Evolutionary conservation across 2,797 vertebrate genomes (phyloP).

Genomic region (Moxostoma hubbsi): DNA sequence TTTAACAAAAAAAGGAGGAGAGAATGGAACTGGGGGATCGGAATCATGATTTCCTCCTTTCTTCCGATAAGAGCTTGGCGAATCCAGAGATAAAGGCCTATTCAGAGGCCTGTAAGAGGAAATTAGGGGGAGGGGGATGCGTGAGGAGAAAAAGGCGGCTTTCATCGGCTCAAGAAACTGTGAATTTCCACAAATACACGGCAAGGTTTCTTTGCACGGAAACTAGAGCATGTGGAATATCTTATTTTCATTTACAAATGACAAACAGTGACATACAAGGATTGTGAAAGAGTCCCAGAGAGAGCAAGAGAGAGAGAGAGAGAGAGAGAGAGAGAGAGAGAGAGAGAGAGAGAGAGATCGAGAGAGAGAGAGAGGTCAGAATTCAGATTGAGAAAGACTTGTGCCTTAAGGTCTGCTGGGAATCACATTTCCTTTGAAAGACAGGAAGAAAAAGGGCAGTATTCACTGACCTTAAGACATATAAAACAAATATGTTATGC

Average conservation of each 20-base stretch:
- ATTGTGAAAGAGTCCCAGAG: constrained; percentile 23
- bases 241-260: constrained; percentile 56
- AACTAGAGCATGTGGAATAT: constrained; percentile 12
- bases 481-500: background rate
- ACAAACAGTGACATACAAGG: constrained; percentile 31
- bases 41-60: constrained; percentile 66
- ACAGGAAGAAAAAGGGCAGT: background rate
- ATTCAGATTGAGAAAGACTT: constrained; percentile 10
- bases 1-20: constrained; percentile 46
- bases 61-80: constrained; percentile 66
- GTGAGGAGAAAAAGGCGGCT: constrained; percentile 60
- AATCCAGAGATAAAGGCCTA: constrained; percentile 69
- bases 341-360: constrained; percentile 26
- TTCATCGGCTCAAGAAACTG: constrained; percentile 62
- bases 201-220: constrained; percentile 61
- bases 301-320: constrained; percentile 24
- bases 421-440: constrained; percentile 30
- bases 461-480: constrained; percentile 5
- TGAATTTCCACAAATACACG: constrained; percentile 54
- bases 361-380: constrained; percentile 22
- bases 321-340: constrained; percentile 25
- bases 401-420: constrained; percentile 28
- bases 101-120: constrained; percentile 60
- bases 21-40: constrained; percentile 46
- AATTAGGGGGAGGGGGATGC: constrained; percentile 48